Base-by-base conservation (phyloP, 2,888 invertebrate species). In the Hemithea aestivaria region DNA sequence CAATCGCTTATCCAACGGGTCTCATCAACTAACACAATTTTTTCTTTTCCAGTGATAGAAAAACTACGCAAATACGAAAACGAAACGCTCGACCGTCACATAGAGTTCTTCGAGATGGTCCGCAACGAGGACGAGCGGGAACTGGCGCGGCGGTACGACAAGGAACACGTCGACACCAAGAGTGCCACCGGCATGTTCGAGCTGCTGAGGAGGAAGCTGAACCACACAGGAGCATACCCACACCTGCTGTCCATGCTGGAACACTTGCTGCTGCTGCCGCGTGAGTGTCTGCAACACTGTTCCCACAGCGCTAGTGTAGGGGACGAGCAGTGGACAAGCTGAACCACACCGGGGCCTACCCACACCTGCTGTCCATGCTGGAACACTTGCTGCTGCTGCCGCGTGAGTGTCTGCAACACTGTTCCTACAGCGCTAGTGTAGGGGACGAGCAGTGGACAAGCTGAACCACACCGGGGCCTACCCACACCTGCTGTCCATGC, bases 41-140 rank as follows among this genome's bases (percentile, higher is more conserved):
- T n/a, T n/a, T n/a, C n/a, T n/a, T n/a, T 69, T 66, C 0, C 67
- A 88, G 93, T 97, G 9, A 96, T 98, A 52, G 97, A 97, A 62
- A 97, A 97, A 74, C 89, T 98, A 9, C 89, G 97, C 34, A 92
- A 93, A 62, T 96, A 96, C 75, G 97, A 97, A 71, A 98, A 98
- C 80, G 96, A 96, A 62, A 97, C 96, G 0, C 84, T 98, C 37
- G 96, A 98, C 72, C 91, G 97, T 60, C 99, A 99, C 91, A 91
- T 99, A 79, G 98, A 99, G 75, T 97, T 99, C 82, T 99, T 99
- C 84, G 99, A 99, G 84, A 97, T 98, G 97, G 95, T 98, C 10
- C 91, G 98, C 27, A 95, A 94, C 64, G 98, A 98, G 80, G 99
- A 99, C 76, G 99, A 99, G 74, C 94, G 96, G 62, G 97, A 98